phyloP scores from a whole-genome alignment of 2,113 vertebrate genomes.

The Gnathonemus longibarbis region DNA sequence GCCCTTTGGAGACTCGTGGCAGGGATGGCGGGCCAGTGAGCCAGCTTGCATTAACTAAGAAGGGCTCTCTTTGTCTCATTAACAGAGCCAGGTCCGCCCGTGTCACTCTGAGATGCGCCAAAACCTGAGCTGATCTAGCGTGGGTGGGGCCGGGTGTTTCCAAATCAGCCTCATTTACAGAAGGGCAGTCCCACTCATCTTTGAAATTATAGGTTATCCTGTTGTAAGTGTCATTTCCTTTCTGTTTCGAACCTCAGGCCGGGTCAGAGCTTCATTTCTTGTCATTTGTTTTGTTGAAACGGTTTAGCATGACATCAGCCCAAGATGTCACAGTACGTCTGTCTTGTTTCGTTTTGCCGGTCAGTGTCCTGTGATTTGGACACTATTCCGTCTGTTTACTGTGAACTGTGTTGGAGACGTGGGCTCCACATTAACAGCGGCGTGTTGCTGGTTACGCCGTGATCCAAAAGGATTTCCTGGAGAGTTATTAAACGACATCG shows the following conservation, averaged over 20 bases:
- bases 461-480: slow-evolving; percentile 6
- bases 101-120: background rate
- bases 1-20: background rate
- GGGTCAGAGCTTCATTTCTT: background rate
- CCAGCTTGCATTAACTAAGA: background rate
- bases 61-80: background rate
- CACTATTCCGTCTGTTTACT: background rate
- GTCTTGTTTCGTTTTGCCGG: background rate
- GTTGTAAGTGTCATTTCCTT: background rate
- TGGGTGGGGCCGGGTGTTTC: background rate
- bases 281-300: background rate
- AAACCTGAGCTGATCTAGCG: background rate
- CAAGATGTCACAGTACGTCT: too few species aligned
- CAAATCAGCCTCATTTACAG: background rate
- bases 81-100: background rate
- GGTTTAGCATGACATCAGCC: background rate
- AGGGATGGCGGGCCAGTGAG: background rate
- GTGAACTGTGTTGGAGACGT: background rate
- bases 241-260: too few species aligned
- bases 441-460: background rate
- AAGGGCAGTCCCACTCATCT: background rate
- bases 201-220: background rate
- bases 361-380: background rate
- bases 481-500: slow-evolving; percentile 16
- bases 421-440: too few species aligned